These are phyloP conservation scores for Triplophysa bombifrons DNA, from an alignment of 2,797 vertebrate species.

Conservation along the genomic window DNA sequence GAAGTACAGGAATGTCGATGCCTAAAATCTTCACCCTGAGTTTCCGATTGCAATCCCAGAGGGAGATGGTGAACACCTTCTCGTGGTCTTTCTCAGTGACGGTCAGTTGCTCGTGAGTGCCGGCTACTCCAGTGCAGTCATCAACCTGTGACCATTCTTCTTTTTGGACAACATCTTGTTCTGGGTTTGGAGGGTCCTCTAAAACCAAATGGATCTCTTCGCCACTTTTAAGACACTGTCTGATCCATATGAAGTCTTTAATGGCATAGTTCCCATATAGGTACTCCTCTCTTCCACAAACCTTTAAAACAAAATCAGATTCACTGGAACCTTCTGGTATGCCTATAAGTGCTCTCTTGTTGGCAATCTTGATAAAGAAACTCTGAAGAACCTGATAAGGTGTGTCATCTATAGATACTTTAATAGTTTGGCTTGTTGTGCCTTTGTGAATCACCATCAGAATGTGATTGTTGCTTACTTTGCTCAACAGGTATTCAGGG, in stretches of 20 bases:
- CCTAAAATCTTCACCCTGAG: constrained; percentile 95
- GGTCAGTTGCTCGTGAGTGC: constrained; percentile 93
- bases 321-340: constrained; percentile 86
- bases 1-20: constrained; percentile 90
- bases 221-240: constrained; percentile 92
- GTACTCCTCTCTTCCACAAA: constrained; percentile 95
- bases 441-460: constrained; percentile 89
- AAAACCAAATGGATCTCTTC: constrained; percentile 95
- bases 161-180: constrained; percentile 86
- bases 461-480: constrained; percentile 85
- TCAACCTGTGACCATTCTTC: constrained; percentile 98
- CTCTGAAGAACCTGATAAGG: constrained; percentile 82
- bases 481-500: constrained; percentile 87
- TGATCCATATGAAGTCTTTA: constrained; percentile 93
- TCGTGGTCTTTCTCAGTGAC: constrained; percentile 95
- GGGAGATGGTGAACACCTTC: constrained; percentile 92
- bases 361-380: constrained; percentile 91
- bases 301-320: constrained; percentile 88
- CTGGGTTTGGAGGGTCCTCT: constrained; percentile 82
- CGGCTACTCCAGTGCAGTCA: constrained; percentile 93
- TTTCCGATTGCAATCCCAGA: constrained; percentile 97
- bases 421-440: constrained; percentile 92
- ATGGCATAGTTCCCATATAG: constrained; percentile 88
- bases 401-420: constrained; percentile 89
- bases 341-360: constrained; percentile 88